A percentile compares a stretch with the other conserved stretches of the same genome.
Evolutionary conservation across 1,140 invertebrate genomes (phyloP).

Genomic region (Gyrodactylus salaris): DNA sequence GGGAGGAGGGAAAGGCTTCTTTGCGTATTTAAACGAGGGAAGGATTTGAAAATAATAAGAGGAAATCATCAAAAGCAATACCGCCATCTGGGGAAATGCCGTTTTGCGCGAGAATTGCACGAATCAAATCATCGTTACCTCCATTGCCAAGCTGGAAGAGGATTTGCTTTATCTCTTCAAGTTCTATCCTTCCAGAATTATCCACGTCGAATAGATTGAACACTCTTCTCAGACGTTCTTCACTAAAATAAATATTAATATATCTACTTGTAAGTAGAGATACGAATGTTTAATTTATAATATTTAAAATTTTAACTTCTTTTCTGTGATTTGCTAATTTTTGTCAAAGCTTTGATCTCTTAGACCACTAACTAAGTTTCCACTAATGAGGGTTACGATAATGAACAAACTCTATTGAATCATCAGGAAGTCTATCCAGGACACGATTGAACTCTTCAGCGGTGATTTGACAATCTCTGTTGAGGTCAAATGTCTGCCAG

Average conservation of each 20-base stretch:
- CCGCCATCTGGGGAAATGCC: background rate
- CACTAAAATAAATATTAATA: background rate
- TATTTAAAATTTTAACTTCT: too few species aligned
- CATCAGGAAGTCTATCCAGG: background rate
- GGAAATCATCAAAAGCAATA: background rate
- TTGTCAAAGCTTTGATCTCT: too few species aligned
- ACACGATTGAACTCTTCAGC: background rate
- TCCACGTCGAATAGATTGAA: background rate
- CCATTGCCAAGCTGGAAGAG: background rate
- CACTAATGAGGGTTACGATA: too few species aligned
- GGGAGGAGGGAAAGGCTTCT: too few species aligned
- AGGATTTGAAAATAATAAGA: background rate
- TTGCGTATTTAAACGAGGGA: background rate
- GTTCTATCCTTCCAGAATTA: background rate
- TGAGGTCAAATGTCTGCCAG: background rate
- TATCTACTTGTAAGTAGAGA: background rate
- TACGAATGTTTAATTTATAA: too few species aligned
- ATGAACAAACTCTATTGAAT: background rate
- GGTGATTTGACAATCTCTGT: background rate
- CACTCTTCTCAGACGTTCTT: background rate
- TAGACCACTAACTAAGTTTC: too few species aligned
- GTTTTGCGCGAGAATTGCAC: background rate
- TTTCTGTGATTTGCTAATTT: too few species aligned
- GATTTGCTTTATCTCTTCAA: background rate
- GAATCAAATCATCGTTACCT: background rate